Conservation (phyloP, 2,113 vertebrate genomes). For the Crotalus horridus region DNA sequence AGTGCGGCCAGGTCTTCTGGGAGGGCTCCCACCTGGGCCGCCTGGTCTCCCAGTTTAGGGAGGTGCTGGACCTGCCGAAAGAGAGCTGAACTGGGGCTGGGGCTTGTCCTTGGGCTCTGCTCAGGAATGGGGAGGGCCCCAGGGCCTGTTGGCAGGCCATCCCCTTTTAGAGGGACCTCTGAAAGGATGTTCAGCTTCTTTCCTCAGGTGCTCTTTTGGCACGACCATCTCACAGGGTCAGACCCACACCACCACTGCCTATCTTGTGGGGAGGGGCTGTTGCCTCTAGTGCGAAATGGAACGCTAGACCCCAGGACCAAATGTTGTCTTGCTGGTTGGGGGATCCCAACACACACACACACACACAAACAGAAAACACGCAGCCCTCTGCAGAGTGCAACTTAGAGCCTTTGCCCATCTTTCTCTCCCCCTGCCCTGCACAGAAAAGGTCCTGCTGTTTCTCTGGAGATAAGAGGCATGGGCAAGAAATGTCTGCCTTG, state of each 20-base stretch:
- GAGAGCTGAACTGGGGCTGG: background rate
- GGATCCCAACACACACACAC: background rate
- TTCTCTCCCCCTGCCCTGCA: too few relatives aligned
- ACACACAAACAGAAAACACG: background rate
- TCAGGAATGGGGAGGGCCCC: background rate
- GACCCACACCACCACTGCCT: background rate
- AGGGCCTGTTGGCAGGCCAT: background rate
- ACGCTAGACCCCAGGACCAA: background rate
- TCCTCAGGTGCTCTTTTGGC: background rate
- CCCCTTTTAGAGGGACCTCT: background rate
- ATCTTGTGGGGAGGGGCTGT: background rate
- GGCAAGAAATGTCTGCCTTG: background rate
- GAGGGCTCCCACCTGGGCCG: slow-evolving; percentile 83
- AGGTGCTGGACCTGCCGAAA: slow-evolving; percentile 59
- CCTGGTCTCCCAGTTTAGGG: slow-evolving; percentile 71
- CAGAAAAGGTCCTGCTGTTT: background rate
- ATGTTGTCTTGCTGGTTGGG: background rate
- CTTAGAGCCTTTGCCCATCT: background rate
- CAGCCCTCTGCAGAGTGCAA: background rate
- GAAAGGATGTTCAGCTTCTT: background rate
- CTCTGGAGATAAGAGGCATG: background rate
- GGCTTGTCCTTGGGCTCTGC: background rate
- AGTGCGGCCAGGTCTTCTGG: slow-evolving; percentile 89
- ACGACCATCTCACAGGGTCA: too few relatives aligned
- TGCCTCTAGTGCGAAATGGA: background rate